Percentiles rank a stretch among this genome's conserved stretches.
phyloP scores from a whole-genome alignment of 2,888 invertebrate genomes.

The Torymus auratus region DNA sequence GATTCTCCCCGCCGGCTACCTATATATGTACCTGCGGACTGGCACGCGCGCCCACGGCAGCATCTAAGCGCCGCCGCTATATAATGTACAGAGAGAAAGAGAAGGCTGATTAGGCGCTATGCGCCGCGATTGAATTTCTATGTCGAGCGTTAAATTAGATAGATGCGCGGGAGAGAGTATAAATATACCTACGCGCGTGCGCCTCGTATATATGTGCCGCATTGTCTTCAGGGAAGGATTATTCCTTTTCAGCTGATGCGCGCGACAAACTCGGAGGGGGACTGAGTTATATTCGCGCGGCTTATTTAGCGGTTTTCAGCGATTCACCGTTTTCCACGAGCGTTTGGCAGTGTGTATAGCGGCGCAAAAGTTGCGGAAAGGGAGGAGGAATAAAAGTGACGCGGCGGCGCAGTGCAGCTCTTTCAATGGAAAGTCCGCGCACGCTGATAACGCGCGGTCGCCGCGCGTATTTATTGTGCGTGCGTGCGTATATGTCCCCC shows the following conservation, averaged over 20 bases:
- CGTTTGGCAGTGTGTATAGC: neutral
- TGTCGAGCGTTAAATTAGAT: conserved; percentile 45
- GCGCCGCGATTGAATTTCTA: conserved; percentile 39
- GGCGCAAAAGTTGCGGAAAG: neutral
- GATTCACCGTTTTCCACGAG: neutral
- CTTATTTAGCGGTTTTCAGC: conserved; percentile 19
- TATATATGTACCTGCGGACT: conserved; percentile 1
- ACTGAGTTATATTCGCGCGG: conserved; percentile 2
- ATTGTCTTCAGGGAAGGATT: conserved; percentile 1
- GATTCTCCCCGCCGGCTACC: neutral
- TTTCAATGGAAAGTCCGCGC: no score
- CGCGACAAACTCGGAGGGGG: neutral
- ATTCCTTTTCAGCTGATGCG: conserved; percentile 14
- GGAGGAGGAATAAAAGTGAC: neutral
- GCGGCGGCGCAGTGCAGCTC: neutral
- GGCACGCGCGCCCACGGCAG: neutral
- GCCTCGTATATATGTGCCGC: neutral
- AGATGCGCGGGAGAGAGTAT: neutral
- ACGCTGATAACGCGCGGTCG: no score
- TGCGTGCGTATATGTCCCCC: no score
- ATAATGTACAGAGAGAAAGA: neutral
- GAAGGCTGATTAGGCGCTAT: conserved; percentile 28
- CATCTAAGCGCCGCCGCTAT: no score
- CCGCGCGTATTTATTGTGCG: no score
- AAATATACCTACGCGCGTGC: neutral